phyloP scores from a whole-genome alignment of 2,113 vertebrate species.

The Pteruthius melanotis region DNA sequence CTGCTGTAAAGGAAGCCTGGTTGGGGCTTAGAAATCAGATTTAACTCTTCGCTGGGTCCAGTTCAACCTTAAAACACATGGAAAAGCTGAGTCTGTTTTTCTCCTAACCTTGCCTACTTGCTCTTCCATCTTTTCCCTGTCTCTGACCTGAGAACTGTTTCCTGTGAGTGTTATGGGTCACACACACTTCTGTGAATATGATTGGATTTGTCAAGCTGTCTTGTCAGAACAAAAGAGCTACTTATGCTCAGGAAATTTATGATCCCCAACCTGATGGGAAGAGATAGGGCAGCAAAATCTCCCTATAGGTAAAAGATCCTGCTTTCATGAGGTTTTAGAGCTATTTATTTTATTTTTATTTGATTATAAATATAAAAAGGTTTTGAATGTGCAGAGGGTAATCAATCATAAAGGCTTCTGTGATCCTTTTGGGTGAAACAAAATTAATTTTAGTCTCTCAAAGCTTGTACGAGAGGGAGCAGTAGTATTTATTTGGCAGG shows the following conservation, averaged over 20 bases:
- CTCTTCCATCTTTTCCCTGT: neutral
- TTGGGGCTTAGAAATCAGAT: neutral
- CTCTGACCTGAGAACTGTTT: neutral
- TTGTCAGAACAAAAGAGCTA: neutral
- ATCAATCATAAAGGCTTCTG: neutral
- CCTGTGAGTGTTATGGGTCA: neutral
- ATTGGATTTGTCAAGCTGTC: neutral
- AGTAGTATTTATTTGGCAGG: neutral
- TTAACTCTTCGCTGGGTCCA: conserved; percentile 10
- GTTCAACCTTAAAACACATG: neutral
- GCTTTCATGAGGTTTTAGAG: neutral
- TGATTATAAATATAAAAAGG: neutral
- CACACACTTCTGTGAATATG: neutral
- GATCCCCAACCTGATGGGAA: neutral
- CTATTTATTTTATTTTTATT: neutral
- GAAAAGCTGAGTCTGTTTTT: neutral
- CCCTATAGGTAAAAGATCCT: neutral
- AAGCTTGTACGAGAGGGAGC: neutral
- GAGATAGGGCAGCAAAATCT: neutral
- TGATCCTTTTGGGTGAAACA: neutral
- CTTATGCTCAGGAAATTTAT: neutral
- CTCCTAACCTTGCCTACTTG: neutral
- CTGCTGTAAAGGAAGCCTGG: neutral
- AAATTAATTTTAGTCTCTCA: neutral
- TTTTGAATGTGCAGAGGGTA: neutral